A percentile compares a stretch with the other conserved stretches of the same genome.
These are phyloP conservation scores for Dasyprocta punctata DNA, from an alignment of 2,113 vertebrate genomes.

Conservation along the genomic window DNA sequence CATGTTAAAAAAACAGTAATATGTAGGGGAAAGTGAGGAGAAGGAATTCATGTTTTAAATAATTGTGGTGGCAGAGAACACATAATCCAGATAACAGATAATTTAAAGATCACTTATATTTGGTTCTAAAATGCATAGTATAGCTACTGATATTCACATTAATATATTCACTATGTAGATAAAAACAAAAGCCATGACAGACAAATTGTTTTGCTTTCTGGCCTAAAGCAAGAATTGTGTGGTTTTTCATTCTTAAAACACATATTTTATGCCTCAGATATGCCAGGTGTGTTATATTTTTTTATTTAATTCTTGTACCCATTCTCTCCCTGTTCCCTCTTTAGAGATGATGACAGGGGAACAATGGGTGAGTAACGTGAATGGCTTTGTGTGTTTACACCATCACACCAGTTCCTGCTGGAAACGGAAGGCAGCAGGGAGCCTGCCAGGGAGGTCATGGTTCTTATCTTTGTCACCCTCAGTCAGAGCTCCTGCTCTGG, in stretches of 20 bases:
- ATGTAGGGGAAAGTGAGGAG: neutral
- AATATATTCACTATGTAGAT: neutral
- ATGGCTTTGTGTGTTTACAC: neutral
- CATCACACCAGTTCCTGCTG: too few species aligned
- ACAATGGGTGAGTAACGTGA: neutral
- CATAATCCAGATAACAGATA: neutral
- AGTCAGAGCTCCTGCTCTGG: neutral
- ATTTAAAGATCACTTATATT: neutral
- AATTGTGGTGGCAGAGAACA: neutral
- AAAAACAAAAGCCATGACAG: constrained; percentile 21
- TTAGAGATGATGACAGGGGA: neutral
- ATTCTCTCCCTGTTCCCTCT: neutral
- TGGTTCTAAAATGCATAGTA: neutral
- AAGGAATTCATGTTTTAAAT: constrained; percentile 9
- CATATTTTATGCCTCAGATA: neutral
- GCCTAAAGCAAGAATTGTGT: neutral
- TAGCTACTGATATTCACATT: neutral
- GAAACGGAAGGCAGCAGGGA: neutral
- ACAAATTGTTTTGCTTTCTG: constrained; percentile 4
- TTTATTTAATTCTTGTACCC: neutral
- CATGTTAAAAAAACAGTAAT: neutral
- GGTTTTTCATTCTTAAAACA: constrained; percentile 16
- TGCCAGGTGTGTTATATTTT: neutral
- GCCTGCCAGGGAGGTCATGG: neutral
- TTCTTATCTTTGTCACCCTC: neutral